A percentile compares a stretch with the other conserved stretches of the same genome.
Evolutionary conservation across 1,140 invertebrate genomes (phyloP).

Genomic region (Portunus trituberculatus): DNA sequence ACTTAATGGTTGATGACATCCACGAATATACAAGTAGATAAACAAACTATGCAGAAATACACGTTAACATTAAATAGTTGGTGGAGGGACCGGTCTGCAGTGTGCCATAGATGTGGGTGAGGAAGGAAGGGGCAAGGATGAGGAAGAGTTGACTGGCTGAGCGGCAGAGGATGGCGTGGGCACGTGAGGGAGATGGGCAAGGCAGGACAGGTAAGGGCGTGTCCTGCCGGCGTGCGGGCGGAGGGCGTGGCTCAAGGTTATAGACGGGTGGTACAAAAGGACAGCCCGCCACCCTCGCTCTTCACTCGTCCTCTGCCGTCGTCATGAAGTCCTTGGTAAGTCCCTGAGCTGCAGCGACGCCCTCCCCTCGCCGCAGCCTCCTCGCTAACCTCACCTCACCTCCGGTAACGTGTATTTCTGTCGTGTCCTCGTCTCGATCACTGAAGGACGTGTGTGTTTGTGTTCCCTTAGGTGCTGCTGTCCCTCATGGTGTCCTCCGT

Average conservation of each 20-base stretch:
- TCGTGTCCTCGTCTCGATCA: neutral
- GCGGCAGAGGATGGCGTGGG: neutral
- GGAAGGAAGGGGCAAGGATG: neutral
- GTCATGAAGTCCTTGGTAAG: conserved; percentile 64
- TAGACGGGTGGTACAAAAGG: conserved; percentile 34
- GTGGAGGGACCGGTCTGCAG: no score
- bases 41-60: no score
- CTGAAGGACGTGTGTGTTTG: neutral
- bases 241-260: conserved; percentile 59
- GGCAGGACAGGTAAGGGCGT: conserved; percentile 22
- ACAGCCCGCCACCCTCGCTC: neutral
- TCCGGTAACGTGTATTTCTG: neutral
- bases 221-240: neutral
- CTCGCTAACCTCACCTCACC: neutral
- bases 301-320: conserved; percentile 30
- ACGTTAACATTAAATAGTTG: no score
- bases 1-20: neutral
- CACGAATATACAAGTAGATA: no score
- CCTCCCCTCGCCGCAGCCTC: neutral
- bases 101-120: neutral
- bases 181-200: neutral
- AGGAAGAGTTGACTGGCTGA: neutral
- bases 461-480: conserved; percentile 51
- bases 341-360: neutral
- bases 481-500: conserved; percentile 62